Evolutionary conservation across 1,140 invertebrate genomes (phyloP).

Genomic region (Aradophagus sp.): DNA sequence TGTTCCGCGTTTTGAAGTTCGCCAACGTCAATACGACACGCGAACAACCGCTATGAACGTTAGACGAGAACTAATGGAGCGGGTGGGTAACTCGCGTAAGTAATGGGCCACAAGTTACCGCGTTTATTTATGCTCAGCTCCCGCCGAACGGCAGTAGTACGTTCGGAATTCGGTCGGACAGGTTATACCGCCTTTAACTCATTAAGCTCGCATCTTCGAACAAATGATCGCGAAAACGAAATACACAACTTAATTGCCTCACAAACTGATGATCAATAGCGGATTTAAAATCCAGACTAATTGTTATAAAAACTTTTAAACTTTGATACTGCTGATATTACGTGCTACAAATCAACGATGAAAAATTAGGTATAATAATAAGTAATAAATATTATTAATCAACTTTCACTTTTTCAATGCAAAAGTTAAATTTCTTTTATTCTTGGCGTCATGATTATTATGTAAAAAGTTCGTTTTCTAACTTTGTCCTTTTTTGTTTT

Average conservation of each 20-base stretch:
- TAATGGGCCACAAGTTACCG: conserved; percentile 36
- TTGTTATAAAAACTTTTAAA: conserved; percentile 7
- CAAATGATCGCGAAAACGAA: conserved; percentile 17
- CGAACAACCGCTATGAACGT: conserved; percentile 31
- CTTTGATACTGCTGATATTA: no score
- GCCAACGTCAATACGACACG: conserved; percentile 16
- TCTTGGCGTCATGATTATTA: no score
- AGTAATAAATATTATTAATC: no score
- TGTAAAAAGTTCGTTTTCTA: no score
- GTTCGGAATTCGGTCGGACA: conserved; percentile 50
- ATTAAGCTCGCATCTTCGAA: conserved; percentile 29
- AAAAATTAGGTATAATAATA: no score
- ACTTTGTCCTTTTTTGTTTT: no score
- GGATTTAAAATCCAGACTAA: conserved; percentile 3
- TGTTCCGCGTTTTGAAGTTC: conserved; percentile 13
- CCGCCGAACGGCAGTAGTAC: conserved; percentile 42
- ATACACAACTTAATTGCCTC: conserved; percentile 31
- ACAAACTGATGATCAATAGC: conserved; percentile 13
- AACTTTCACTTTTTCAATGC: no score
- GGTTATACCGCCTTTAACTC: conserved; percentile 38
- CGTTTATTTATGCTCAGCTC: conserved; percentile 51
- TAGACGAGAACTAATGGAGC: conserved; percentile 43
- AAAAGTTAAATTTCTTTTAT: no score
- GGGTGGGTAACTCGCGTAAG: conserved; percentile 27
- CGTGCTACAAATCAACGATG: no score